Base-by-base conservation (phyloP, 2,888 invertebrate genomes). In the Lasioglossum pauxillum region DNA sequence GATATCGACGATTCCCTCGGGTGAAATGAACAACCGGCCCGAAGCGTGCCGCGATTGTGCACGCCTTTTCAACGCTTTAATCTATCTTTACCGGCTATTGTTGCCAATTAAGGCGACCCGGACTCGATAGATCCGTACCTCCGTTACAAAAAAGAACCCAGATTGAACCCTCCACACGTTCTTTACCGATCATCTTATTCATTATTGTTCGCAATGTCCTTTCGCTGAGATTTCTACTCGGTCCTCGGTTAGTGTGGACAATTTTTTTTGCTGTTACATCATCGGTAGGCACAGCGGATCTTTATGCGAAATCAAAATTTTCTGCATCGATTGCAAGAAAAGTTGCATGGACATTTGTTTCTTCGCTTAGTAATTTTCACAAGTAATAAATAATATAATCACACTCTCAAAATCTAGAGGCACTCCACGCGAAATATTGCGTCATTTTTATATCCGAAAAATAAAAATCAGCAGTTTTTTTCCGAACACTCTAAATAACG, bases 1-100 rank as follows among this genome's bases (percentile, higher is more conserved):
- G 89, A 92, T 90, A 92, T 91, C 91, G 91, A 92, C 76, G 86
- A 87, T 87, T 89, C 90, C 90, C 90, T 87, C 85, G 90, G 91
- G 80, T 77, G 75, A 72, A 86, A 89, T 88, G 80, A 44, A 82
- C 84, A 80, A 78, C 67, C 78, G 79, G 67, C 53, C 82, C 69
- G 77, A 85, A 81, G 89, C 89, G 90, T 86, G 90, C 88, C 86
- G 57, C 86, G 89, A 90, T 90, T 85, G 84, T 82, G 83, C 83
- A 82, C 85, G 89, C 85, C 89, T 89, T 90, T 90, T 90, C 83
- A 88, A 84, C 83, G 85, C 78, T 79, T 77, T 73, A 75, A 80
- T 82, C 78, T 60, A 74, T 69, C 84, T 75, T 80, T 64, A 78
- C 82, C 27, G 12, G 78, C 64, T 78, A 69, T 89, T 77, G 82